Percentiles rank a stretch among this genome's conserved stretches.
Conservation (phyloP, 1,140 invertebrate species). For the Dreissena polymorpha region DNA sequence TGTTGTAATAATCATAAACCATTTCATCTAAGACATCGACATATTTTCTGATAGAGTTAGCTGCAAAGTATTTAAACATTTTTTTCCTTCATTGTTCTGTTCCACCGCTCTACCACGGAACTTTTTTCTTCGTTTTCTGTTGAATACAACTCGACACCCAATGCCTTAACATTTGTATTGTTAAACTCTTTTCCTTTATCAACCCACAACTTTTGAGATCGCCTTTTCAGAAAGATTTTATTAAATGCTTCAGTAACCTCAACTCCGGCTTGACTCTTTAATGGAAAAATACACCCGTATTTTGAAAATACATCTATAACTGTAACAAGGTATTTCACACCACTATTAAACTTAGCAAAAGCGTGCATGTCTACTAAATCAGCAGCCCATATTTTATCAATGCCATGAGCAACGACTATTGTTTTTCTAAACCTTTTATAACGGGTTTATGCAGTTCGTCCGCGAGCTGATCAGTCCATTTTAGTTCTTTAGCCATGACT, state of each 20-base stretch:
- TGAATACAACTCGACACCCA: too few species aligned
- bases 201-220: too few species aligned
- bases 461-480: background rate
- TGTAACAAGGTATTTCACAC: background rate
- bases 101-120: too few species aligned
- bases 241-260: background rate
- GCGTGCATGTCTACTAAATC: background rate
- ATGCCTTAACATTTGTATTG: too few species aligned
- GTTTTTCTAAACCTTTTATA: background rate
- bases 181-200: too few species aligned
- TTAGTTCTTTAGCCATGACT: background rate
- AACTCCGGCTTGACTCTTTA: background rate
- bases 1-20: too few species aligned
- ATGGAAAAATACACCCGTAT: background rate
- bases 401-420: background rate
- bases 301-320: background rate
- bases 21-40: too few species aligned
- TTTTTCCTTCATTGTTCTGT: too few species aligned
- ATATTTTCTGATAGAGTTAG: too few species aligned
- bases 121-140: too few species aligned
- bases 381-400: background rate
- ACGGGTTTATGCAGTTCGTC: background rate
- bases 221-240: too few species aligned
- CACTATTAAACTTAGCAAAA: background rate
- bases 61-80: too few species aligned